These are phyloP conservation scores for Plumapathes pennacea DNA, from an alignment of 92 coral and sea anemone genomes.

Conservation along the genomic window DNA sequence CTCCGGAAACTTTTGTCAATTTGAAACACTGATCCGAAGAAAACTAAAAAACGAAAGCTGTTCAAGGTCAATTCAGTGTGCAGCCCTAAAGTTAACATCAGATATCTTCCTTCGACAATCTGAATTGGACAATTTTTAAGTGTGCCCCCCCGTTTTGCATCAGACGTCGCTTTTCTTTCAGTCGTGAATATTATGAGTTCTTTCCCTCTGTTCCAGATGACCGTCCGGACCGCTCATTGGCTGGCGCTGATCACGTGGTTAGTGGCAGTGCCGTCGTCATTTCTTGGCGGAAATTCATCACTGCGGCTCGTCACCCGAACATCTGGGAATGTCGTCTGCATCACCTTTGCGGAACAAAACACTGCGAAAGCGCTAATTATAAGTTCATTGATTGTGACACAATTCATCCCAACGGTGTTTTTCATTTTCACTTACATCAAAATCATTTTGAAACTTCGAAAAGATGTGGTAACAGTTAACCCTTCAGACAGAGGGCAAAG, in stretches of 20 bases:
- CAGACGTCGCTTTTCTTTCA: too few relatives aligned
- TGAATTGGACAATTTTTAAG: background rate
- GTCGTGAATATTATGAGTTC: background rate
- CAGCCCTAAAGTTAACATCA: too few relatives aligned
- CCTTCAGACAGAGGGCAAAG: constrained; percentile 53
- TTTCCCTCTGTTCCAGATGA: constrained; percentile 31
- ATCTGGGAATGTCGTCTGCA: constrained; percentile 23
- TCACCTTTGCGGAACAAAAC: constrained; percentile 1
- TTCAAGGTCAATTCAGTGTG: too few relatives aligned
- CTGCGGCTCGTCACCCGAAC: constrained; percentile 3
- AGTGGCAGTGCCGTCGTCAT: too few relatives aligned
- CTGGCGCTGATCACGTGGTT: constrained; percentile 22
- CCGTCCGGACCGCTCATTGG: constrained; percentile 18
- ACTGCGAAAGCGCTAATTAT: constrained; percentile 7
- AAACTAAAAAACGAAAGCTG: background rate
- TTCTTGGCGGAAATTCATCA: constrained; percentile 5
- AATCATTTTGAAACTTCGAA: constrained; percentile 58
- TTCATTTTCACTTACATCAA: constrained; percentile 47
- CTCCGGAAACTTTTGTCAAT: too few relatives aligned
- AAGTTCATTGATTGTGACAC: constrained; percentile 3
- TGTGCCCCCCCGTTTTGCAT: background rate
- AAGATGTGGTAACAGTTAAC: constrained; percentile 35
- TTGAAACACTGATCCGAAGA: background rate
- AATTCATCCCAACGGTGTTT: constrained; percentile 45
- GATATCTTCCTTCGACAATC: background rate